phyloP scores from a whole-genome alignment of 2,113 vertebrate species.

The Tachuris rubrigastra region DNA sequence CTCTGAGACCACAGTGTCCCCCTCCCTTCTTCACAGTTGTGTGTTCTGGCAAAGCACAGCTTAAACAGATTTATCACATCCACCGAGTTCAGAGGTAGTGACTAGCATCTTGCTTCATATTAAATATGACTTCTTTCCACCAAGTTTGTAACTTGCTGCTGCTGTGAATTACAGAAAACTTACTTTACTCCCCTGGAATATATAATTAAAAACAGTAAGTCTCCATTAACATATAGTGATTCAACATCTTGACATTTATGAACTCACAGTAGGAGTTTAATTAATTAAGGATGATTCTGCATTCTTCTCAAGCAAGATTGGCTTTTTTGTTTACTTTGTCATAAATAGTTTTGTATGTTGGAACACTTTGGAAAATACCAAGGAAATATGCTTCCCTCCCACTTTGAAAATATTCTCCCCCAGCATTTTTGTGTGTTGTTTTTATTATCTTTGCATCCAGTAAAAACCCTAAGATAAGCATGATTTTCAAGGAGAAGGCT shows the following conservation, averaged over 20 bases:
- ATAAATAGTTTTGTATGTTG: slow-evolving; percentile 1
- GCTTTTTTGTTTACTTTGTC: slow-evolving; percentile 57
- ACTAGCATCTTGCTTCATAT: background rate
- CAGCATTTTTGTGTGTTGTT: background rate
- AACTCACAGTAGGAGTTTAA: slow-evolving; percentile 54
- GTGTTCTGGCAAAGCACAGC: background rate
- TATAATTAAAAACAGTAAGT: background rate
- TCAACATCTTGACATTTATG: slow-evolving; percentile 48
- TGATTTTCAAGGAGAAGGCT: background rate
- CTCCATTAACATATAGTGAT: background rate
- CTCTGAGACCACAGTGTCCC: background rate
- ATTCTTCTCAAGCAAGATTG: slow-evolving; percentile 42
- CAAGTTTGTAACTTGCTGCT: background rate
- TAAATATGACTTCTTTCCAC: background rate
- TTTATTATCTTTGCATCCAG: background rate
- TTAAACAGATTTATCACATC: background rate
- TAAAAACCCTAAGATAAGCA: slow-evolving; percentile 16
- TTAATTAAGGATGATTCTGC: slow-evolving; percentile 65
- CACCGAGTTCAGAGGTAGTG: background rate
- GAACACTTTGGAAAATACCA: slow-evolving; percentile 42
- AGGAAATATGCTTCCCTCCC: slow-evolving; percentile 36
- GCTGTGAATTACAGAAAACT: background rate
- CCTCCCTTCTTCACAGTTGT: background rate
- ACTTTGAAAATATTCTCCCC: background rate
- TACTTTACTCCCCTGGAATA: background rate